Conservation (phyloP, 2,888 invertebrate genomes). For the Synanthedon myopaeformis region DNA sequence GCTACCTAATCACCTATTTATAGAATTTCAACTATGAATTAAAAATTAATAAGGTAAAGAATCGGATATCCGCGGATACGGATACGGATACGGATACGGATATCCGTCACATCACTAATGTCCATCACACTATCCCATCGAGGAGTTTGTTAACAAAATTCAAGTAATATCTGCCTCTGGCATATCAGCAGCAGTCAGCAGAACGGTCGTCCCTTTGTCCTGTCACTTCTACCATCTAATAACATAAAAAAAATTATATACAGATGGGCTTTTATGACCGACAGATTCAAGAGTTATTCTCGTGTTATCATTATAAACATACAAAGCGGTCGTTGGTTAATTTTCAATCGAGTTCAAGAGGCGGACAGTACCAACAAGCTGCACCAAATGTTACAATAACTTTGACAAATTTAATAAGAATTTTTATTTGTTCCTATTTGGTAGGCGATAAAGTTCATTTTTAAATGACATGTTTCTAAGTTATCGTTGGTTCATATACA, state of each 20-base stretch:
- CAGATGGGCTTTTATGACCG: neutral
- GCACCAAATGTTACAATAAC: conserved; percentile 48
- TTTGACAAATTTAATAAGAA: neutral
- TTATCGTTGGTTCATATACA: neutral
- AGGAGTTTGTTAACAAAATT: no score
- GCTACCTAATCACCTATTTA: no score
- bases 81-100: no score
- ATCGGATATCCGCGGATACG: no score
- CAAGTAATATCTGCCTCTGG: no score
- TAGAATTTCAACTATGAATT: no score
- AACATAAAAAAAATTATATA: neutral
- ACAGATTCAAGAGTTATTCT: neutral
- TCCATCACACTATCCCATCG: no score
- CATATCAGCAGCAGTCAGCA: no score
- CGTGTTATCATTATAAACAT: conserved; percentile 53
- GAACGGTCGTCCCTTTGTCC: no score
- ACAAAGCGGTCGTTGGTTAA: conserved; percentile 50
- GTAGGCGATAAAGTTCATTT: neutral
- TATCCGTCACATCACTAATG: no score
- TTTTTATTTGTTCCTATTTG: neutral
- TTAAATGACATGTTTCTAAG: neutral
- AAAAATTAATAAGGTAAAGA: no score
- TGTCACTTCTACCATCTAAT: no score
- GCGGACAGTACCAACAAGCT: conserved; percentile 17
- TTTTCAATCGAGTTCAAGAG: conserved; percentile 62